phyloP scores from a whole-genome alignment of 1,140 invertebrate genomes.

The Drosophila mauritiana region DNA sequence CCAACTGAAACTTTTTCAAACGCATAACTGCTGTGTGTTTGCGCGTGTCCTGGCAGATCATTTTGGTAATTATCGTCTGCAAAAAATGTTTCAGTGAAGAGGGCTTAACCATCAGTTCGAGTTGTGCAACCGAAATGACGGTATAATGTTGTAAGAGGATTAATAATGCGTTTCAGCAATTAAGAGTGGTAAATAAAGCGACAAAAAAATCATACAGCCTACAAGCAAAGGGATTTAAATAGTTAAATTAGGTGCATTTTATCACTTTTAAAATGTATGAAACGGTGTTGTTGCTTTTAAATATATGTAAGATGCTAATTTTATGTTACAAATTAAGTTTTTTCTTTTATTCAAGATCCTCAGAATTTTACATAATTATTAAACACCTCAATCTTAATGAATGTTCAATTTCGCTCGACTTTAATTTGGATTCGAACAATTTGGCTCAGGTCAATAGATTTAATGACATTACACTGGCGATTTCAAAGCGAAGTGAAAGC shows the following conservation, averaged over 20 bases:
- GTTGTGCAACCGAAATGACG: constrained; percentile 3
- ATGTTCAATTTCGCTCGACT: constrained; percentile 20
- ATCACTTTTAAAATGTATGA: neutral
- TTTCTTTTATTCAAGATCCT: too few relatives aligned
- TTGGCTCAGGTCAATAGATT: too few relatives aligned
- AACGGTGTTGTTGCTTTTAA: neutral
- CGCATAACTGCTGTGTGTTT: constrained; percentile 15
- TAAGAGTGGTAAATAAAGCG: constrained; percentile 13
- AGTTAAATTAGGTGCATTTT: neutral
- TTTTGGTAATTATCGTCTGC: constrained; percentile 26
- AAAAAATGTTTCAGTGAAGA: constrained; percentile 4
- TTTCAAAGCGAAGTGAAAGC: constrained; percentile 3
- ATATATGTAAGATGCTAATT: too few relatives aligned
- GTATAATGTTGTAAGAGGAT: constrained; percentile 28
- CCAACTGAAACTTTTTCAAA: constrained; percentile 10
- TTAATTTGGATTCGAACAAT: constrained; percentile 9
- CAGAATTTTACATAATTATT: too few relatives aligned
- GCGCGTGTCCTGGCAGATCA: constrained; percentile 24
- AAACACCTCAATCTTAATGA: neutral
- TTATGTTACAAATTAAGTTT: too few relatives aligned
- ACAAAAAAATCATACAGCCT: constrained; percentile 1
- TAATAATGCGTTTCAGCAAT: constrained; percentile 8
- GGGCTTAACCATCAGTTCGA: constrained; percentile 14
- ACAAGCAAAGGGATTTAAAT: neutral
- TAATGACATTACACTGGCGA: neutral